Evolutionary conservation across 2,113 vertebrate genomes (phyloP), one percentile per base, ranked within the genome.

Genomic region (Dasyprocta punctata): DNA sequence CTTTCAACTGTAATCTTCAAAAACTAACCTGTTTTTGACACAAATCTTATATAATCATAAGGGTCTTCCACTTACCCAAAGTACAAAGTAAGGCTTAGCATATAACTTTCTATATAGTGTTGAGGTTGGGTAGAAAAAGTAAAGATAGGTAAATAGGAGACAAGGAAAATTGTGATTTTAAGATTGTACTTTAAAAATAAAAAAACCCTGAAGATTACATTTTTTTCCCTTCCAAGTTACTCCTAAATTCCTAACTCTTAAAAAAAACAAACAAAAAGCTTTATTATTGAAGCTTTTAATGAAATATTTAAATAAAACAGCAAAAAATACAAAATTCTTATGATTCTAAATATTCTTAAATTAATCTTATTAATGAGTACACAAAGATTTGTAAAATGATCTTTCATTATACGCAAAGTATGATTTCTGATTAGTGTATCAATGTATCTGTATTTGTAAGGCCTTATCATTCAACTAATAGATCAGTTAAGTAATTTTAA

Each of bases 331-430:
- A 81, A 78, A 87, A 58, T 61, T 33, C 22, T 20, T 65, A 86
- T 73, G 1, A 14, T 71, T 16, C 9, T 58, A 75, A 97, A 96
- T 47, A 77, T 67, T 91, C 16, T 93, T 84, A 80, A 93, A 49
- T 54, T 65, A 91, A 11, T 69, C 44, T 77, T 81, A 77, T 30
- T 78, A 60, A 78, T 36, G 24, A 63, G 1, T 41, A 65, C 33
- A 83, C 1, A 78, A n/a, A 75, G 22, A 83, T 69, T 44, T 56
- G 38, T 49, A 90, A 90, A 83, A 69, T 56, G 22, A 44, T 52
- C 7, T 4, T 97, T 10, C 17, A 58, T 38, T 96, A 5, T 47
- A n/a, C 14, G 67, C 14, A 83, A 36, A 95, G 41, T 22, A 86
- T 60, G 6, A 88, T 61, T 87, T 90, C 30, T 77, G 49, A 41